phyloP scores from a whole-genome alignment of 2,888 invertebrate genomes.

The Cecidostiba fungosa region DNA sequence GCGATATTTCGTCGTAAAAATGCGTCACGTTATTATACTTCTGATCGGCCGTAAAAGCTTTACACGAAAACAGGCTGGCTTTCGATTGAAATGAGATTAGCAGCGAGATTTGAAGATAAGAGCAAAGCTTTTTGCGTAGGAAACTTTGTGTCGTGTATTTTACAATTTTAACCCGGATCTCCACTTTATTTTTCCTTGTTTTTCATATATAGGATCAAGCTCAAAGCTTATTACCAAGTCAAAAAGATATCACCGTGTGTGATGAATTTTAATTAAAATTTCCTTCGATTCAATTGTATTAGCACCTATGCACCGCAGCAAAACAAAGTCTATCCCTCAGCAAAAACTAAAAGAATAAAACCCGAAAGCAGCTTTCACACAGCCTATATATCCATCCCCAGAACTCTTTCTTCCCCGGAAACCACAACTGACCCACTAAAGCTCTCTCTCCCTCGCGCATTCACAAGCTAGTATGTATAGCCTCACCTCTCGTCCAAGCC shows the following conservation, averaged over 20 bases:
- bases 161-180: too few species aligned
- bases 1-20: background rate
- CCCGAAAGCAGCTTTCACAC: background rate
- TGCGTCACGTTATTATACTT: background rate
- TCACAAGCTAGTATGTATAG: background rate
- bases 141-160: background rate
- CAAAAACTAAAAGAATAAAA: background rate
- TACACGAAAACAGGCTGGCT: background rate
- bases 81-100: background rate
- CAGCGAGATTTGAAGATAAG: background rate
- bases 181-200: too few species aligned
- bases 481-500: background rate
- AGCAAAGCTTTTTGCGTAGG: background rate
- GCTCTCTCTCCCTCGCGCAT: background rate
- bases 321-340: background rate
- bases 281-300: too few species aligned
- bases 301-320: too few species aligned
- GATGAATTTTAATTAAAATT: too few species aligned
- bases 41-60: background rate
- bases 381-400: background rate
- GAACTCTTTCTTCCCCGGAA: background rate
- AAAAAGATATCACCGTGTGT: too few species aligned
- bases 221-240: too few species aligned
- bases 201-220: too few species aligned
- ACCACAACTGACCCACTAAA: slow-evolving; percentile 6